Percentiles rank a stretch among this genome's conserved stretches.
These are phyloP conservation scores for Ailurus styani DNA, from an alignment of 2,113 vertebrate species.

Conservation along the genomic window DNA sequence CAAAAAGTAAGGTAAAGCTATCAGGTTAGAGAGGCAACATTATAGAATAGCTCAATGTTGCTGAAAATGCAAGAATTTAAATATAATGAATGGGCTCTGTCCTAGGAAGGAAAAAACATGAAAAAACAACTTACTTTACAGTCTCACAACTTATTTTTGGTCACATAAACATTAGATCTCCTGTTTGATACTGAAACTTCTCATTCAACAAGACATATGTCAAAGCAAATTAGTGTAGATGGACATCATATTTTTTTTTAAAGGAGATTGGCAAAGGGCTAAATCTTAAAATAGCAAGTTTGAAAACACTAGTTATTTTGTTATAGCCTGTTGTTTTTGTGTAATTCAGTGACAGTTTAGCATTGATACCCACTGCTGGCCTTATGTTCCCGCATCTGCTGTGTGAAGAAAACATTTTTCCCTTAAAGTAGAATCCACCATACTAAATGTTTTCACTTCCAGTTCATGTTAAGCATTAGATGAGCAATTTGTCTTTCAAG, in stretches of 20 bases:
- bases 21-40: not conserved
- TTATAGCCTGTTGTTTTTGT: slow-evolving; percentile 74
- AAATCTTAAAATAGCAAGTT: slow-evolving; percentile 70
- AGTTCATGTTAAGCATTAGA: slow-evolving; percentile 27
- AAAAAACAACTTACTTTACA: not conserved
- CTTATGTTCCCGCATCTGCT: slow-evolving; percentile 79
- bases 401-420: slow-evolving; percentile 57
- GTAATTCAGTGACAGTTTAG: slow-evolving; percentile 76
- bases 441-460: slow-evolving; percentile 33
- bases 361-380: slow-evolving; percentile 78
- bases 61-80: not conserved
- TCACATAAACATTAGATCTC: slow-evolving; percentile 40
- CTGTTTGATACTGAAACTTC: slow-evolving; percentile 40
- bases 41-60: not conserved
- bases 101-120: not conserved
- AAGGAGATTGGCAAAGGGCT: slow-evolving; percentile 71
- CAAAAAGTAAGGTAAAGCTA: not conserved
- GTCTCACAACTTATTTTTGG: not conserved
- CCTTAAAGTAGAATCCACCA: slow-evolving; percentile 71
- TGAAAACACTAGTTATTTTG: slow-evolving; percentile 72
- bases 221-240: slow-evolving; percentile 70
- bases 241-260: slow-evolving; percentile 53
- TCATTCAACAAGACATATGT: slow-evolving; percentile 68
- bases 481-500: slow-evolving; percentile 49
- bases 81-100: not conserved